A percentile compares a stretch with the other conserved stretches of the same genome.
phyloP scores from a whole-genome alignment of 2,113 vertebrate genomes.

The Xenopus laevis region DNA sequence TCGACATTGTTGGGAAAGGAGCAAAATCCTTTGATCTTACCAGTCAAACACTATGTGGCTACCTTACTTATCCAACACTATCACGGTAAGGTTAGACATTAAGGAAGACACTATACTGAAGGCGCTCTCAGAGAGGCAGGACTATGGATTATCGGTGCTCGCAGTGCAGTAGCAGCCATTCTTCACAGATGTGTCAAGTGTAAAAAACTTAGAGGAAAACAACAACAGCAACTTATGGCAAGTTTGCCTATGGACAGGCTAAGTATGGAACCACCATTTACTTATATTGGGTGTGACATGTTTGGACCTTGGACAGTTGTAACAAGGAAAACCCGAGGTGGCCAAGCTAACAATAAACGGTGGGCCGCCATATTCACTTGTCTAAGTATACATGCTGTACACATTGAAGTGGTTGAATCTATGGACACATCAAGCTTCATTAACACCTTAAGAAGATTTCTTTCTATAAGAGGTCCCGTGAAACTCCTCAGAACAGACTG shows the following conservation, averaged over 20 bases:
- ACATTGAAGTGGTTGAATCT: background rate
- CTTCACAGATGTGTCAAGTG: too few species aligned
- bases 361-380: background rate
- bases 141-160: too few species aligned
- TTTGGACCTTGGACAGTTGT: background rate
- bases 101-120: too few species aligned
- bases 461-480: background rate
- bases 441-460: background rate
- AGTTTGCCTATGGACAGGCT: background rate
- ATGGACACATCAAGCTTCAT: background rate
- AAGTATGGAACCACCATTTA: background rate
- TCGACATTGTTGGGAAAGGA: too few species aligned
- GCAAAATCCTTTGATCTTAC: too few species aligned
- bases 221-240: too few species aligned
- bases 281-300: background rate
- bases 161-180: too few species aligned
- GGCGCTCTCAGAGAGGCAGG: too few species aligned
- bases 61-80: too few species aligned
- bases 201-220: too few species aligned
- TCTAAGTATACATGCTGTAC: background rate
- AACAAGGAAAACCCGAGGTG: background rate
- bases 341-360: background rate
- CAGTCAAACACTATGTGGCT: too few species aligned
- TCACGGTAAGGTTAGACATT: too few species aligned
- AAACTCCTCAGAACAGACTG: background rate